Base-by-base conservation (phyloP, 1,140 invertebrate species). In the Vollenhovia emeryi region DNA sequence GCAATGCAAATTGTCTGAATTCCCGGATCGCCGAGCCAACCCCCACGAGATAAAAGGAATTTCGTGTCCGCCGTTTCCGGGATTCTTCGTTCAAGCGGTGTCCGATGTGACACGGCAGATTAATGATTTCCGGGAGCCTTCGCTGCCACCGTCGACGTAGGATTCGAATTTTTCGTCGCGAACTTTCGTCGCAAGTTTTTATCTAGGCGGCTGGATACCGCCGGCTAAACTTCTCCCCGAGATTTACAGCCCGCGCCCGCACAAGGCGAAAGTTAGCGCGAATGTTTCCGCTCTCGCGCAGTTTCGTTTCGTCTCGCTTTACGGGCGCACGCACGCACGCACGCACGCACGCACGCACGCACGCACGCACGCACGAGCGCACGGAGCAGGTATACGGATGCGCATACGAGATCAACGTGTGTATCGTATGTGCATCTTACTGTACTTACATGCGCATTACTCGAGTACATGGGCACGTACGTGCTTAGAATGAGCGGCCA, bases 91-190 rank as follows among this genome's bases (percentile, higher is more conserved):
- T 73, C 24, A 45, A 73, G 78, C 66, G 6, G 40, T 82, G 78
- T 82, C 78, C 78, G 66, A 57, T 73, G 82, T 84, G 82, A 76
- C 82, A 43, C 30, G 57, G 3, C 45, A 84, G 73, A 75, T 84
- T 84, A 84, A 84, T 76, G 82, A 84, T 78, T 78, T 84, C 73
- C 71, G 57, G 33, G 71, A 21, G 7, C 8, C 82, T 62, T 36
- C 36, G 40, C 30, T 40, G 55, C 27, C 52, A 11, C 18, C 45
- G 66, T 9, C 71, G 69, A 78, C 52, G 80, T 75, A 62, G 59
- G 73, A 84, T 84, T 84, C 55, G 69, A 84, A 84, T 84, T 84
- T 75, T 76, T 84, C 82, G 82, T 78, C 82, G 30, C 50, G 2
- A 82, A 59, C 78, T 80, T 80, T 71, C 15, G n/a, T n/a, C 50